Evolutionary conservation across 2,888 invertebrate species (phyloP), one percentile per base, ranked within the genome.

Genomic region (Linyphia triangularis): DNA sequence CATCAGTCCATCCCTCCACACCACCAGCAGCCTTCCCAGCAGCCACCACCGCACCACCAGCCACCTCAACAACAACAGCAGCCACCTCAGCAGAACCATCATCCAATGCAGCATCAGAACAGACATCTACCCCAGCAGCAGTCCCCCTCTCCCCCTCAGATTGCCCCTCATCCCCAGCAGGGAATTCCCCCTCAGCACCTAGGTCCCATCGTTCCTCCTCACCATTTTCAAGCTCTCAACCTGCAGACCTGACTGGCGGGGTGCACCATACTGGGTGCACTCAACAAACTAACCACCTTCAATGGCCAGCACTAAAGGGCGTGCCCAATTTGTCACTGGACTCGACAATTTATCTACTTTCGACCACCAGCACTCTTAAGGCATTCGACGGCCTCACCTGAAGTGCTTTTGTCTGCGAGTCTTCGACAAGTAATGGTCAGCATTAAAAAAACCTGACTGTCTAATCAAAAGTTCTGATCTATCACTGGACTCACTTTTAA

Each of bases 211-310:
- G 77, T 82, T 40, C 67, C 78, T 16, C 84, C 79, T 22, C 88
- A 88, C 37, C 84, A 84, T 26, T 88, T 85, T 72, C 89, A 89
- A 40, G 85, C 88, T 13, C 75, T 88, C 30, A 88, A 88, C 69
- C 77, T 88, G 57, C 90, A 90, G 85, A 90, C 90, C 90, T 90
- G 90, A 90, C 90, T 90, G 90, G 90, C 90, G 84, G 85, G 86
- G 89, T 89, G 88, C 90, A 88, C 90, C 90, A 77, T 88, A 65
- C 82, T 81, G 85, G 90, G 90, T 90, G 88, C 90, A 90, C 85
- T 90, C 43, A 89, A 85, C 57, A 81, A 81, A 69, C 69, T 85
- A 22, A 19, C 85, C 33, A 67, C 73, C 43, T 77, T 57, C 59
- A 81, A 69, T 43, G 69, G 81, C 24, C 67, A 26, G 59, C 69